Conservation (phyloP, 2,113 vertebrate species). For the Oxyruncus cristatus region DNA sequence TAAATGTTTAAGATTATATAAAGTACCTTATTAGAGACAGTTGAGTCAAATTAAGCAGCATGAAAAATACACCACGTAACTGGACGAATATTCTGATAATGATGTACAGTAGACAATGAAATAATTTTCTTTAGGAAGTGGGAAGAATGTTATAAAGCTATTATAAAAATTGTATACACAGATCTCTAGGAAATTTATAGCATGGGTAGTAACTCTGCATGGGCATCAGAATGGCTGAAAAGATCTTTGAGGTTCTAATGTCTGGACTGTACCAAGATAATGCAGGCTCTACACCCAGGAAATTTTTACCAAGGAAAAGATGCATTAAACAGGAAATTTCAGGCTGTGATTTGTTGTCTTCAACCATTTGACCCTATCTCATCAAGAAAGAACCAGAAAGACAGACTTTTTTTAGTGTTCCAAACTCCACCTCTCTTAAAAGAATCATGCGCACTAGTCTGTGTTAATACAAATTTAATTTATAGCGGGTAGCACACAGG, state of each 20-base stretch:
- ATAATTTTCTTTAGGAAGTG: not conserved
- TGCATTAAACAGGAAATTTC: not conserved
- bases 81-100: not conserved
- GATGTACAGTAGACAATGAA: not conserved
- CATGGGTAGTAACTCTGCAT: not conserved
- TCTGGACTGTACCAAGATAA: not conserved
- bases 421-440: not conserved
- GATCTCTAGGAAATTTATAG: not conserved
- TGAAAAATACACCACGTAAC: not conserved
- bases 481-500: not conserved
- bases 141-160: not conserved
- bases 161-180: not conserved
- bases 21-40: not conserved
- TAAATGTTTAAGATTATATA: not conserved
- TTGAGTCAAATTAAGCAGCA: not conserved
- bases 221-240: not conserved
- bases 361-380: not conserved
- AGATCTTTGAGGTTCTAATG: not conserved
- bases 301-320: not conserved
- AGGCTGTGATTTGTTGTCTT: not conserved
- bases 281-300: not conserved
- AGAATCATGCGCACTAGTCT: not conserved
- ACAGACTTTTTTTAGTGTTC: not conserved
- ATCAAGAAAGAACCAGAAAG: not conserved
- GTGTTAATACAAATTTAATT: conserved; percentile 25